Conservation (phyloP, 2,888 invertebrate genomes). For the Amphipoea lucens region DNA sequence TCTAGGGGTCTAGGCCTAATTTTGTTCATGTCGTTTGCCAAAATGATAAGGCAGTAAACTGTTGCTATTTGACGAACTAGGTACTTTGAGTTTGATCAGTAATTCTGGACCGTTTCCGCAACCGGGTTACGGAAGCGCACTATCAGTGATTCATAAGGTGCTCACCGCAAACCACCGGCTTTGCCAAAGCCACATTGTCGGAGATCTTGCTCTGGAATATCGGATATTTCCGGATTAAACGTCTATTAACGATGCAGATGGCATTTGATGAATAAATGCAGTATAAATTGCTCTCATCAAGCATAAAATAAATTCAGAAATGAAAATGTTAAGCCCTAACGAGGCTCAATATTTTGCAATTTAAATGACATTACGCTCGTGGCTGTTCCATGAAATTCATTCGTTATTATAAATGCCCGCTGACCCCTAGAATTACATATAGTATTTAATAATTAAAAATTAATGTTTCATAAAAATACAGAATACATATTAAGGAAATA, state of each 20-base stretch:
- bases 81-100: neutral
- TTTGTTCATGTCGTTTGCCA: conserved; percentile 4
- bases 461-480: conserved; percentile 58
- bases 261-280: neutral
- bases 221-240: conserved; percentile 5
- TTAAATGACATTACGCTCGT: conserved; percentile 14
- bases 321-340: conserved; percentile 18
- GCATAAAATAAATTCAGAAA: conserved; percentile 24
- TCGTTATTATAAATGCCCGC: conserved; percentile 15
- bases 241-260: conserved; percentile 5
- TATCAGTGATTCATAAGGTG: conserved; percentile 20
- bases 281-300: conserved; percentile 16
- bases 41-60: neutral
- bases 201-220: neutral
- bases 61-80: neutral
- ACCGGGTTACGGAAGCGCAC: neutral
- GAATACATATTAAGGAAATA: conserved; percentile 14
- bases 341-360: conserved; percentile 30
- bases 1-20: conserved; percentile 50
- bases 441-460: conserved; percentile 39
- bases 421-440: conserved; percentile 60
- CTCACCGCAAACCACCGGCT: conserved; percentile 24
- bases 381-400: neutral
- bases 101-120: conserved; percentile 3
- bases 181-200: neutral